Percentiles rank a stretch among this genome's conserved stretches.
These are phyloP conservation scores for Hipparchia sbordonii DNA, from an alignment of 2,888 invertebrate genomes.

Conservation along the genomic window DNA sequence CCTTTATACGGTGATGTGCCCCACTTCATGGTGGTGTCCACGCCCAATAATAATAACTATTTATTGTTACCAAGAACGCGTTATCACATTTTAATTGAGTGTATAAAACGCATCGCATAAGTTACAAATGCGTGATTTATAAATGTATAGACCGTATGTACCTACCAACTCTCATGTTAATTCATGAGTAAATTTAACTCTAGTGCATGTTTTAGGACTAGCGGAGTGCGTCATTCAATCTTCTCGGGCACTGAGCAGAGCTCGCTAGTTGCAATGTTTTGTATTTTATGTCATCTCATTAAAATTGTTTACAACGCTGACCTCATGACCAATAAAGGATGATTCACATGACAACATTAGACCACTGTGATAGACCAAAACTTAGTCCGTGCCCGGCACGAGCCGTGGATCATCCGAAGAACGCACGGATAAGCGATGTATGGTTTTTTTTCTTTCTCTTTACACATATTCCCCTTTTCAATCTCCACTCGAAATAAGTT, in stretches of 20 bases:
- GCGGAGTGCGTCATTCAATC: constrained; percentile 38
- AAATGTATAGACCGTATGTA: not conserved
- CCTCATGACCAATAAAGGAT: constrained; percentile 4
- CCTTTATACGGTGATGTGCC: no score
- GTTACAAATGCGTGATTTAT: constrained; percentile 5
- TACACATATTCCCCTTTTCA: no score
- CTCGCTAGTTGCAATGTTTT: constrained; percentile 5
- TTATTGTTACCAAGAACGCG: constrained; percentile 3
- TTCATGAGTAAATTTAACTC: constrained; percentile 19
- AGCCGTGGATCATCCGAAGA: not conserved
- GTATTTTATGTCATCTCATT: constrained; percentile 17
- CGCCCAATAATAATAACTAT: not conserved
- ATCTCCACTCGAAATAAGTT: no score
- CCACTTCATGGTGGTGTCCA: no score
- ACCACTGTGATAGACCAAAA: no score
- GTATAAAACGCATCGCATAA: constrained; percentile 17
- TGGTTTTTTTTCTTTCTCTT: not conserved
- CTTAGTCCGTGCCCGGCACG: not conserved
- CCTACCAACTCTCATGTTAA: not conserved
- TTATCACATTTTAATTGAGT: constrained; percentile 16
- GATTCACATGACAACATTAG: not conserved
- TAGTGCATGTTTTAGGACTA: constrained; percentile 24
- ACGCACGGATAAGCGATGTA: not conserved
- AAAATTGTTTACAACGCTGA: constrained; percentile 25
- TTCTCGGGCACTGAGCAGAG: constrained; percentile 25